Evolutionary conservation across 30 jellyfish, hydroid and myxozoan species (phyloP), one percentile per base, ranked within the genome.

Genomic region (Chironex yamaguchii): DNA sequence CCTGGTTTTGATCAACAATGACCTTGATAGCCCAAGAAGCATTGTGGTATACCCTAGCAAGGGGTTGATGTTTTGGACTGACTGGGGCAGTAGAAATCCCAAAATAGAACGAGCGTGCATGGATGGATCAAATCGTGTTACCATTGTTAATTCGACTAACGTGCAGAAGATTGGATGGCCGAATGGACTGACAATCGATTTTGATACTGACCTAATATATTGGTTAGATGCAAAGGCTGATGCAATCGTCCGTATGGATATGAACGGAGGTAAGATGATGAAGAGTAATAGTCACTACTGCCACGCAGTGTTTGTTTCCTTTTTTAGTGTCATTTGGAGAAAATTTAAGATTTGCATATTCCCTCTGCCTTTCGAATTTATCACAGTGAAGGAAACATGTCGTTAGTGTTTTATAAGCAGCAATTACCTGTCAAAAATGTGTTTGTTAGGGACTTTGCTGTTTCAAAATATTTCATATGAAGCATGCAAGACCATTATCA

Each of bases 1-100:
- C 4, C 68, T 52, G 71, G 97, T 84, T 17, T 35, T 94, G 24
- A 76, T 94, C 51, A 92, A 82, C 63, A 86, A 64, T 29, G 76
- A 68, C 2, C 80, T 94, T 14, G 96, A 76, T 54, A 83, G 86
- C 25, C 99, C 99, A 23, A 81, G 99, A 29, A 93, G 97, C 3
- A 76, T 94, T n/a, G 96, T 83, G 34, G 88, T 94, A 11, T 84
- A 94, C 79, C 99, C 99, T 0, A 11, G 31, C n/a, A 94, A 89
- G 82, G 99, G 97, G 1, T 76, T 54, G 50, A 67, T 94, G 92
- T 88, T 67, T 49, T 94, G 99, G 99, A 94, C 97, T 3, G 99
- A 94, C 80, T 94, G 97, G 97, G 92, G 96, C 0, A 53, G 30
- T 28, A 33, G 27, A 33, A 75, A 82, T 42, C 96, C 97, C 13